phyloP scores from a whole-genome alignment of 2,113 vertebrate genomes.

The Albula goreensis region DNA sequence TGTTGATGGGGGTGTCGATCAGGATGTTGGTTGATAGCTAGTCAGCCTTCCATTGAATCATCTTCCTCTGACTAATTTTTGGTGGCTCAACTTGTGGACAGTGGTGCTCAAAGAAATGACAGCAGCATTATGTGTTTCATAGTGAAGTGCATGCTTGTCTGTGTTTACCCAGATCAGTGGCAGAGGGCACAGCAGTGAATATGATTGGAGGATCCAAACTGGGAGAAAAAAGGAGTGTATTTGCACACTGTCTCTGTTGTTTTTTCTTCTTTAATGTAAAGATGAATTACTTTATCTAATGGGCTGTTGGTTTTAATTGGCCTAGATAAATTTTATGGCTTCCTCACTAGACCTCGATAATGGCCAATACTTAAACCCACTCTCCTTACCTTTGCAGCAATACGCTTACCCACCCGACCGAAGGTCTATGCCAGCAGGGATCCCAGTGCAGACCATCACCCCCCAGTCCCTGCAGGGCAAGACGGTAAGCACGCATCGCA shows the following conservation, averaged over 20 bases:
- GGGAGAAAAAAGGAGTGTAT: background rate
- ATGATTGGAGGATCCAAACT: background rate
- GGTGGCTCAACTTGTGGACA: too few species aligned
- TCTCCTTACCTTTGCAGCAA: slow-evolving; percentile 54
- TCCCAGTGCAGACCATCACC: slow-evolving; percentile 77
- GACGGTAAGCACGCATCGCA: slow-evolving; percentile 80
- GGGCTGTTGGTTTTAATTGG: background rate
- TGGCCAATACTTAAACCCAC: background rate
- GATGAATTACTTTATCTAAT: background rate
- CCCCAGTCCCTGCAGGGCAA: slow-evolving; percentile 90
- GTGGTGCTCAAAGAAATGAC: too few species aligned
- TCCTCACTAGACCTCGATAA: background rate
- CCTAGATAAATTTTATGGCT: background rate
- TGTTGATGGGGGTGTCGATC: too few species aligned
- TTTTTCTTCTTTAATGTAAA: background rate
- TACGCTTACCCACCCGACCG: slow-evolving; percentile 80
- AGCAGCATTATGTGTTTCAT: too few species aligned
- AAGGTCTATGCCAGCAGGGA: slow-evolving; percentile 73
- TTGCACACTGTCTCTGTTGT: background rate
- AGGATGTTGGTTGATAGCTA: too few species aligned
- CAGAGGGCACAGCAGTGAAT: background rate
- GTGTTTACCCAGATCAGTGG: too few species aligned
- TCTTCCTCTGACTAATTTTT: too few species aligned
- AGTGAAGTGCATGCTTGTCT: too few species aligned
- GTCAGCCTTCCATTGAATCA: too few species aligned